phyloP scores from a whole-genome alignment of 2,888 invertebrate genomes.

The Cheilosia urbana region DNA sequence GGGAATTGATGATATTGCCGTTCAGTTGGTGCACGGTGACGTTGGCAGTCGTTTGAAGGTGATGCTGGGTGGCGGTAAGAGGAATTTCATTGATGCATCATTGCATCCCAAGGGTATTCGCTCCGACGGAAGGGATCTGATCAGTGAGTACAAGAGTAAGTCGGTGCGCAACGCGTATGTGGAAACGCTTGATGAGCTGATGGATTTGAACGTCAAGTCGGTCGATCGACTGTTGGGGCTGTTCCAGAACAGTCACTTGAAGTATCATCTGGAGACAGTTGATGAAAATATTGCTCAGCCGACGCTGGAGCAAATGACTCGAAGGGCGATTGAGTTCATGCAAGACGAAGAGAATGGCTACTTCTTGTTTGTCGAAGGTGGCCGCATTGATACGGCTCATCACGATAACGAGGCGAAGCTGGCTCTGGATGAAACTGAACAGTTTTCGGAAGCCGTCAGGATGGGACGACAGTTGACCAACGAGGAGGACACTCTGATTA shows the following conservation, averaged over 20 bases:
- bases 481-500: constrained; percentile 89
- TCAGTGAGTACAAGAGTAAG: constrained; percentile 86
- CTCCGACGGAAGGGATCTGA: constrained; percentile 87
- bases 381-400: constrained; percentile 82
- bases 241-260: constrained; percentile 88
- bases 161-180: constrained; percentile 84
- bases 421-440: constrained; percentile 85
- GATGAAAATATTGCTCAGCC: constrained; percentile 85
- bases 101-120: constrained; percentile 85
- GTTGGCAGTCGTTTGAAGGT: constrained; percentile 90
- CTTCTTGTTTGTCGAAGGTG: constrained; percentile 91
- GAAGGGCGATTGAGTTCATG: constrained; percentile 89
- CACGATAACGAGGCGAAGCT: constrained; percentile 80
- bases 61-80: constrained; percentile 91
- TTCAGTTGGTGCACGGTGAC: constrained; percentile 87
- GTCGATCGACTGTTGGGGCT: constrained; percentile 88
- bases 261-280: constrained; percentile 87
- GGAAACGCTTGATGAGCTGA: constrained; percentile 84
- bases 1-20: constrained; percentile 88
- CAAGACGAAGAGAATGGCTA: constrained; percentile 88
- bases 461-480: constrained; percentile 87
- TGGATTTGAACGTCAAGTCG: constrained; percentile 82
- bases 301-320: constrained; percentile 91
- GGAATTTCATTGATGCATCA: constrained; percentile 86
- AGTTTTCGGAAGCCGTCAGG: constrained; percentile 89